Percentiles rank a stretch among this genome's conserved stretches.
Evolutionary conservation across 2,888 invertebrate genomes (phyloP).

Genomic region (Synergus japonicus): DNA sequence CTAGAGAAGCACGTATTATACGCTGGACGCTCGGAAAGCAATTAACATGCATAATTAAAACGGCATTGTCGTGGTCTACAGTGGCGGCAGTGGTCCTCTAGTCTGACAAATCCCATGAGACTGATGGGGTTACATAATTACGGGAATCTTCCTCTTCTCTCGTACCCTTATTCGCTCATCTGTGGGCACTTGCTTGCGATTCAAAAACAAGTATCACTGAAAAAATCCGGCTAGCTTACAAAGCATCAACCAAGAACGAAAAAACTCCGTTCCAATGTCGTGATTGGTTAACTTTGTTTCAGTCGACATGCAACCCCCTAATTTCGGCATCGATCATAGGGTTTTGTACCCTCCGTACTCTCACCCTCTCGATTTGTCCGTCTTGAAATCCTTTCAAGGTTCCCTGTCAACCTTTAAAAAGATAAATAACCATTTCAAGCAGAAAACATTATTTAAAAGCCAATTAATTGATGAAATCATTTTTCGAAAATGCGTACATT

Average conservation of each 20-base stretch:
- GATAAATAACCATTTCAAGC: neutral
- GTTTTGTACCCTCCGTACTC: slow-evolving; percentile 51
- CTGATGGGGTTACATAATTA: slow-evolving; percentile 69
- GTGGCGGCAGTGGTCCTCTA: slow-evolving; percentile 63
- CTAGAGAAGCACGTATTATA: slow-evolving; percentile 61
- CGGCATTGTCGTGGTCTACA: slow-evolving; percentile 70
- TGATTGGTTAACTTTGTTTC: slow-evolving; percentile 73
- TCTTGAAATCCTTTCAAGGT: neutral
- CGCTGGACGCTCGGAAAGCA: slow-evolving; percentile 68
- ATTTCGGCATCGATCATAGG: slow-evolving; percentile 72
- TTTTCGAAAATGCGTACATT: neutral
- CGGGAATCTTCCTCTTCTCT: slow-evolving; percentile 62
- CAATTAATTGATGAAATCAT: neutral
- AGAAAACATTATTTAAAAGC: neutral
- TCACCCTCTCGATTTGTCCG: slow-evolving; percentile 41
- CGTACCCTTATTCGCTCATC: slow-evolving; percentile 35
- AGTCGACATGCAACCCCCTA: slow-evolving; percentile 67
- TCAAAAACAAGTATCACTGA: slow-evolving; percentile 48
- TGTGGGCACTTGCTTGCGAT: neutral
- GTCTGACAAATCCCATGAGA: slow-evolving; percentile 68
- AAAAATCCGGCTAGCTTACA: slow-evolving; percentile 60
- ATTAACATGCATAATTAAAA: slow-evolving; percentile 75
- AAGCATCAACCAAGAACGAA: slow-evolving; percentile 61
- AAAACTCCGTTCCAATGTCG: slow-evolving; percentile 55
- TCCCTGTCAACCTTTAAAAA: neutral